Conservation (phyloP, 2,113 vertebrate species). For the Pimephales promelas region DNA sequence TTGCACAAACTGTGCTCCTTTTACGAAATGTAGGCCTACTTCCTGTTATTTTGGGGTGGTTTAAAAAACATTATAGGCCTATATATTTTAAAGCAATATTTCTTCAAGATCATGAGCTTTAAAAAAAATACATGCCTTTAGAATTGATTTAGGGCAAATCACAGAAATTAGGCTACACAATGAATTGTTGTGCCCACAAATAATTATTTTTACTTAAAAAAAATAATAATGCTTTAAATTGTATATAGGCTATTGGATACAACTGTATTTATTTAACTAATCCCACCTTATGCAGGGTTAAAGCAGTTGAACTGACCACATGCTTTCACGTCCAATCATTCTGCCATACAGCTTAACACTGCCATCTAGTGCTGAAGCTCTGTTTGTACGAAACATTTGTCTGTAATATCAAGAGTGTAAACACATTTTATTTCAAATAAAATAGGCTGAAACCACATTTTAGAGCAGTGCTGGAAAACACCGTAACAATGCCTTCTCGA, state of each 20-base stretch:
- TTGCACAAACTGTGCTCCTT: conserved; percentile 16
- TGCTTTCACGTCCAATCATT: neutral
- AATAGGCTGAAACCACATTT: neutral
- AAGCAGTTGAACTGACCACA: neutral
- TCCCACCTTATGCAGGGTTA: neutral
- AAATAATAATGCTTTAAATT: neutral
- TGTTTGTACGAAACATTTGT: neutral
- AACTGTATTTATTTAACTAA: conserved; percentile 5
- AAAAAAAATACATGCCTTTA: neutral
- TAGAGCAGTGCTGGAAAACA: neutral
- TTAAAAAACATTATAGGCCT: neutral
- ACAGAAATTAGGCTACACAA: neutral
- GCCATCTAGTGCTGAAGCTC: neutral
- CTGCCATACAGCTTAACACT: neutral
- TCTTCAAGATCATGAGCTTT: no score
- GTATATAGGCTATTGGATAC: neutral
- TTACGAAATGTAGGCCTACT: neutral
- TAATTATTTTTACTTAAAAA: neutral
- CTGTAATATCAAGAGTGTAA: neutral
- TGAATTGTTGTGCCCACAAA: neutral
- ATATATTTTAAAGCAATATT: no score
- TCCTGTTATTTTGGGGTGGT: neutral
- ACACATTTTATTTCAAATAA: neutral
- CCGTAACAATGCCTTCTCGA: neutral
- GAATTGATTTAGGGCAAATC: neutral